Evolutionary conservation across 2,888 invertebrate genomes (phyloP), one percentile per base, ranked within the genome.

Genomic region (Heliconius hortense): DNA sequence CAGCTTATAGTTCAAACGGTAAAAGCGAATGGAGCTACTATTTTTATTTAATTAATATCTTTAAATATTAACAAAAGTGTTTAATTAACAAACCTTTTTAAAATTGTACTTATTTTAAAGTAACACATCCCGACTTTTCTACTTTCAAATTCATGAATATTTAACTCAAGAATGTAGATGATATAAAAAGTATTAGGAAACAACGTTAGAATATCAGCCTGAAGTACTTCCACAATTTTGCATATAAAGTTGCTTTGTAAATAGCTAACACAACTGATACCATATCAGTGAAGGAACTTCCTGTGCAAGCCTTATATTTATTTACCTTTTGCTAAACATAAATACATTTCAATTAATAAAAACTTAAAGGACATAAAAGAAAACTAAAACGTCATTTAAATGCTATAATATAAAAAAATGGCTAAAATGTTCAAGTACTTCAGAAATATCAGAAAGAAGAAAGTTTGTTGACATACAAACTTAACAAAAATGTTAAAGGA

Each of bases 151-250:
- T 53, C 68, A 69, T 69, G 68, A 68, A 68, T 68, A 68, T 68
- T 68, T 68, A 68, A n/a, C 31, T n/a, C 53, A 53, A 53, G 53
- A 31, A 69, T 56, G 68, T 53, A 8, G 53, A 69, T 53, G 28
- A 53, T 31, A 28, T 53, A 68, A 68, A 68, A 68, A 68, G 48
- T 68, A 28, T 68, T 68, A 68, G 68, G 28, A 69, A 69, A 69
- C n/a, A n/a, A n/a, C 68, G 53, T 56, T 69, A n/a, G 53, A 69
- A 69, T 69, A n/a, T 31, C 53, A 13, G n/a, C 53, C 53, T 69
- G 7, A 56, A 53, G 68, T 69, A 53, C 53, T 53, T 56, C 53
- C 5, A 56, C 68, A 31, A 21, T 53, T 68, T 68, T 69, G 68
- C 68, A 69, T 69, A 69, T 53, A 69, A 31, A 69, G 53, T 56